Percentiles rank a stretch among this genome's conserved stretches.
Conservation (phyloP, 2,113 vertebrate genomes). For the Orientallactaga bullata region DNA sequence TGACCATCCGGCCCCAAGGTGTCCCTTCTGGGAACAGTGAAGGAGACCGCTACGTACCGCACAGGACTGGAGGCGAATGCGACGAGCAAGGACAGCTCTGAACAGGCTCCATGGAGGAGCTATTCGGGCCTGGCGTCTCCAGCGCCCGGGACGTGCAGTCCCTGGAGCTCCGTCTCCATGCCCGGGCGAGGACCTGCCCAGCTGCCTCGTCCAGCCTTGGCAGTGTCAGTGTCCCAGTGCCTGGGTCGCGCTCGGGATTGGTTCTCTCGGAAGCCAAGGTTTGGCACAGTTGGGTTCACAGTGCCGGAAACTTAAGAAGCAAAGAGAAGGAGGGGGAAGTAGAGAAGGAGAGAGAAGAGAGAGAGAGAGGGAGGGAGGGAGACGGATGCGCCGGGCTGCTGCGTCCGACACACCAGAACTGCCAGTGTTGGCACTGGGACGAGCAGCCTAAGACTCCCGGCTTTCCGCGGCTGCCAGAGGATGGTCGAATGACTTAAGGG, state of each 20-base stretch:
- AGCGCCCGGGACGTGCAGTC: slow-evolving; percentile 74
- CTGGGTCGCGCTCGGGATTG: slow-evolving; percentile 35
- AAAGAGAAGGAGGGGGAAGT: slow-evolving; percentile 25
- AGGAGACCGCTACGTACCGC: slow-evolving; percentile 71
- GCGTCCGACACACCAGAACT: slow-evolving; percentile 26
- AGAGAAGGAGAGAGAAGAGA: slow-evolving; percentile 9
- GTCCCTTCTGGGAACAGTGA: neutral
- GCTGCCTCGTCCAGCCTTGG: slow-evolving; percentile 54
- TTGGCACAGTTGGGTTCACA: slow-evolving; percentile 63
- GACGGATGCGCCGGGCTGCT: slow-evolving; percentile 15
- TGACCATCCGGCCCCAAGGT: neutral
- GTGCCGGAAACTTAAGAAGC: slow-evolving; percentile 78
- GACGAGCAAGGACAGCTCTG: slow-evolving; percentile 65
- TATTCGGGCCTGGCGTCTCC: slow-evolving; percentile 77
- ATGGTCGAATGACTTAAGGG: slow-evolving; percentile 40
- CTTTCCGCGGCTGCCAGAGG: neutral
- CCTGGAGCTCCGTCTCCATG: slow-evolving; percentile 74
- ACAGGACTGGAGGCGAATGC: slow-evolving; percentile 56
- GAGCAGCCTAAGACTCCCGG: neutral
- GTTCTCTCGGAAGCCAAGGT: slow-evolving; percentile 51
- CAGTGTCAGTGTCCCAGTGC: slow-evolving; percentile 33
- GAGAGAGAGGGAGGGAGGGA: neutral
- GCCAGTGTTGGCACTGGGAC: neutral
- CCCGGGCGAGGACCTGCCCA: slow-evolving; percentile 42
- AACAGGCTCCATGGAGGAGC: slow-evolving; percentile 80